phyloP scores from a whole-genome alignment of 2,113 vertebrate species.

The Neoarius graeffei region DNA sequence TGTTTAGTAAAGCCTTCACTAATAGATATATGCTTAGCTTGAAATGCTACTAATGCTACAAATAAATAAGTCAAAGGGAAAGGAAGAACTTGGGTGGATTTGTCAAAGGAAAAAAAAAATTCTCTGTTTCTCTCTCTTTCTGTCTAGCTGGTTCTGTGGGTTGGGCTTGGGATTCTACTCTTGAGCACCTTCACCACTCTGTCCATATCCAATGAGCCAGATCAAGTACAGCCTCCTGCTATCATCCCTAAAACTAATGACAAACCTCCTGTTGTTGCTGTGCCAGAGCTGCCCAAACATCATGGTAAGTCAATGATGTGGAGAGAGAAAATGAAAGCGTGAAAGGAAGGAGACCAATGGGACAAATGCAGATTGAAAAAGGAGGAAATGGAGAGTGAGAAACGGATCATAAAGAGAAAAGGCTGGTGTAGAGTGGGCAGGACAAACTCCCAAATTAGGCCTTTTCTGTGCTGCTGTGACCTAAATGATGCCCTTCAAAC shows the following conservation, averaged over 20 bases:
- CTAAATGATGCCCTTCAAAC: constrained; percentile 57
- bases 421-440: constrained; percentile 10
- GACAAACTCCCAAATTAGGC: constrained; percentile 40
- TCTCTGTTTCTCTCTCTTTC: constrained; percentile 4
- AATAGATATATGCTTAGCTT: constrained; percentile 30
- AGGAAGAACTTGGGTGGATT: background rate
- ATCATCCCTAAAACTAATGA: constrained; percentile 57
- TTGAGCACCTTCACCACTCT: constrained; percentile 92
- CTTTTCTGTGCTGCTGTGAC: constrained; percentile 45
- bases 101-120: background rate
- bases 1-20: constrained; percentile 1
- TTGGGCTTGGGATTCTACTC: constrained; percentile 90
- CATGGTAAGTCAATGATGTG: constrained; percentile 64
- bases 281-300: constrained; percentile 62
- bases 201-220: constrained; percentile 71
- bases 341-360: constrained; percentile 41
- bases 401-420: constrained; percentile 52
- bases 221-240: constrained; percentile 61
- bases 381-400: constrained; percentile 33
- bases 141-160: constrained; percentile 86
- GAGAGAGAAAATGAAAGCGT: constrained; percentile 17
- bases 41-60: background rate
- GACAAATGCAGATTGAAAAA: constrained; percentile 37
- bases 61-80: background rate
- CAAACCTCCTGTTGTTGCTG: constrained; percentile 44